Percentiles rank a stretch among this genome's conserved stretches.
Evolutionary conservation across 2,888 invertebrate genomes (phyloP).

Genomic region (Latrodectus hesperus): DNA sequence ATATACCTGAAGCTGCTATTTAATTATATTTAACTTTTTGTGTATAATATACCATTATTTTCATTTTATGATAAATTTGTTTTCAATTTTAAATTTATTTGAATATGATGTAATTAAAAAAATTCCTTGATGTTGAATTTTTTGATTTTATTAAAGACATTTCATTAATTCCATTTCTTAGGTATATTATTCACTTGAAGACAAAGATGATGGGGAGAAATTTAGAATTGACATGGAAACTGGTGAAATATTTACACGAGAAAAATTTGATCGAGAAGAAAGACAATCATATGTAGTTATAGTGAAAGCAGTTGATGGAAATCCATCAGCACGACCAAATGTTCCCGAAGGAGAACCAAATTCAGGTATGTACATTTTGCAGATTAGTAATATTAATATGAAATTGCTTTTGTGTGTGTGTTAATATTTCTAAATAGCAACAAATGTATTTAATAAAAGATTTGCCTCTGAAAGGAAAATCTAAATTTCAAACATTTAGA

Average conservation of each 20-base stretch:
- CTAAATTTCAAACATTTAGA: too few species aligned
- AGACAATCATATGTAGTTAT: slow-evolving; percentile 98
- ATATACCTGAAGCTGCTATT: too few species aligned
- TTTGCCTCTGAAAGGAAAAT: too few species aligned
- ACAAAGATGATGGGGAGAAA: slow-evolving; percentile 87
- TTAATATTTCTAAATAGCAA: too few species aligned
- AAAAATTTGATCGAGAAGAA: slow-evolving; percentile 94
- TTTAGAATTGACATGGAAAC: slow-evolving; percentile 97
- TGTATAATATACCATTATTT: too few species aligned
- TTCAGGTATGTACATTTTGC: slow-evolving; percentile 77
- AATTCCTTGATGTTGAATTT: not conserved
- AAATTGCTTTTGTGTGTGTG: too few species aligned
- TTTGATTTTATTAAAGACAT: not conserved
- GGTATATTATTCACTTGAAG: slow-evolving; percentile 94
- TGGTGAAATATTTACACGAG: slow-evolving; percentile 95
- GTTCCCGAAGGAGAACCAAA: slow-evolving; percentile 91
- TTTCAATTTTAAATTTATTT: too few species aligned
- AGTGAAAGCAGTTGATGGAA: slow-evolving; percentile 96
- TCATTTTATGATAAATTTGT: too few species aligned
- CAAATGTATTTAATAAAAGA: too few species aligned
- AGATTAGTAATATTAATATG: too few species aligned
- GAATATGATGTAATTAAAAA: too few species aligned
- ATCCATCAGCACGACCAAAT: slow-evolving; percentile 94
- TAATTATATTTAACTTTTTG: too few species aligned
- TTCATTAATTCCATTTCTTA: slow-evolving; percentile 75